A percentile compares a stretch with the other conserved stretches of the same genome.
phyloP scores from a whole-genome alignment of 2,888 invertebrate genomes.

The Drosophila borealis region DNA sequence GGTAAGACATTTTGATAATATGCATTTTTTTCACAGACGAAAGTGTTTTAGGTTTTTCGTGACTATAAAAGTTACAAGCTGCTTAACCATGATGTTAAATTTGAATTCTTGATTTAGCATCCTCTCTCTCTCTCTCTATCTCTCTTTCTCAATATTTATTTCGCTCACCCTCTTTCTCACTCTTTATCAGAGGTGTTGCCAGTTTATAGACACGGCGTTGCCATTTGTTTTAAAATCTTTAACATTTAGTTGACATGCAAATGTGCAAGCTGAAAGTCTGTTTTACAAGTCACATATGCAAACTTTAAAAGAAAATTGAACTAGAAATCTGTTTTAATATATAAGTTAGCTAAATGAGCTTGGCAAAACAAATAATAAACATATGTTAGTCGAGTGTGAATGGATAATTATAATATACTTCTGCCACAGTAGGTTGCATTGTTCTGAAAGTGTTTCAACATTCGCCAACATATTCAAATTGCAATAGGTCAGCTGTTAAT shows the following conservation, averaged over 20 bases:
- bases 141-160: too few species aligned
- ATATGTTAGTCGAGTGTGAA: background rate
- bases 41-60: background rate
- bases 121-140: too few species aligned
- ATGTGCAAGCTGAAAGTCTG: too few species aligned
- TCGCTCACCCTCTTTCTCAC: too few species aligned
- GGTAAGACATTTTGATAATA: background rate
- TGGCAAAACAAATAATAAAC: background rate
- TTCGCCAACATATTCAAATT: slow-evolving; percentile 10
- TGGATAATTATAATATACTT: background rate
- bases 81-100: background rate
- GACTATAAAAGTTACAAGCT: background rate
- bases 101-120: too few species aligned
- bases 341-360: background rate
- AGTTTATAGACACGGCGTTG: too few species aligned
- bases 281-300: too few species aligned
- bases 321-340: background rate
- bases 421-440: background rate
- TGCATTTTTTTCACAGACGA: background rate
- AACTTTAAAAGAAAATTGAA: too few species aligned
- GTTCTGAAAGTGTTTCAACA: background rate
- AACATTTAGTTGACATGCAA: too few species aligned
- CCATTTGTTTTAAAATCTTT: too few species aligned
- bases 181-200: too few species aligned
- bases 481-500: slow-evolving; percentile 16